phyloP scores from a whole-genome alignment of 1,140 invertebrate species.

The Orchesella cincta region DNA sequence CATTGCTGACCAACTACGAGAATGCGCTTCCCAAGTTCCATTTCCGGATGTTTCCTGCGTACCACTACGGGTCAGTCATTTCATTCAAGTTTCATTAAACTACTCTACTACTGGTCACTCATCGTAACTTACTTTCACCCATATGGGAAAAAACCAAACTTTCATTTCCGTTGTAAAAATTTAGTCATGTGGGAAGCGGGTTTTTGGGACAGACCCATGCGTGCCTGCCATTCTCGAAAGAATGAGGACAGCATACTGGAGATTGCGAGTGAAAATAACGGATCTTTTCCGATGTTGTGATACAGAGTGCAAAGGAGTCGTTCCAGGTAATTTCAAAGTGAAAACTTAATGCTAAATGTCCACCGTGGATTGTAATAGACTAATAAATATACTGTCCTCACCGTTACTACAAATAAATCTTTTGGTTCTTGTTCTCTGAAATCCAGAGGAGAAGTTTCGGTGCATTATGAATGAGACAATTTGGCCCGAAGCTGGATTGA shows the following conservation, averaged over 20 bases:
- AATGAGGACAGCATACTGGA: conserved; percentile 46
- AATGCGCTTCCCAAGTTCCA: conserved; percentile 48
- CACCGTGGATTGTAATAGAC: no score
- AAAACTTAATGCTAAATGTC: no score
- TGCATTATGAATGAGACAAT: conserved; percentile 42
- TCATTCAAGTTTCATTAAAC: neutral
- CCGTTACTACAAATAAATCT: no score
- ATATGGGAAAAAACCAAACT: neutral
- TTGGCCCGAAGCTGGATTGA: conserved; percentile 48
- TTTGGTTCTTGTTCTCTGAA: neutral
- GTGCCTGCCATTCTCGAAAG: conserved; percentile 47
- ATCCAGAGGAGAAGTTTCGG: conserved; percentile 46
- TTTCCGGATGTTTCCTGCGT: conserved; percentile 37
- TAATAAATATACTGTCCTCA: no score
- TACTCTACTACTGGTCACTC: no score
- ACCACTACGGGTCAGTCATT: conserved; percentile 39
- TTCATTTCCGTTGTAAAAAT: neutral
- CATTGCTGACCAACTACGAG: conserved; percentile 46
- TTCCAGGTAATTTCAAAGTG: conserved; percentile 39
- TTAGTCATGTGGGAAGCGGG: conserved; percentile 47
- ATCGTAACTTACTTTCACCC: neutral
- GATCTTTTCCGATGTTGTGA: conserved; percentile 49
- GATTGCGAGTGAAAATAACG: conserved; percentile 45
- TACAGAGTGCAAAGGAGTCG: conserved; percentile 43
- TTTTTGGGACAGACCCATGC: conserved; percentile 48